Conservation (phyloP, 2,797 vertebrate genomes). For the Oreortyx pictus region DNA sequence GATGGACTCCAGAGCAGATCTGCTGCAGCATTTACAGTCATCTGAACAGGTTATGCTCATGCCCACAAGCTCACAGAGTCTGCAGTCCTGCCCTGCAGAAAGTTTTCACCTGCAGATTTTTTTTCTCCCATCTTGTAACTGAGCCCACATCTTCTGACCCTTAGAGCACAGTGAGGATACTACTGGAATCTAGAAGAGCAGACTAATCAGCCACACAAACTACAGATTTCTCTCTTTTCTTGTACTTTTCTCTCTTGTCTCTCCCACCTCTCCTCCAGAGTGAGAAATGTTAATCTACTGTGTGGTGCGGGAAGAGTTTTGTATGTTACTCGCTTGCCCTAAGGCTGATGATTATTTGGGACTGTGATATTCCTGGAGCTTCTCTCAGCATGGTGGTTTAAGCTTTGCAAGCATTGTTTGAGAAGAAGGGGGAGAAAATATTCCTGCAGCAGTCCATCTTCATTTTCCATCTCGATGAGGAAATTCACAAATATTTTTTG, state of each 20-base stretch:
- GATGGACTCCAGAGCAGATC: conserved; percentile 14
- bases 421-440: not conserved
- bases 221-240: not conserved
- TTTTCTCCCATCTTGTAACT: not conserved
- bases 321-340: fast-evolving
- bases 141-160: not conserved
- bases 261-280: not conserved
- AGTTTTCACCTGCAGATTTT: not conserved
- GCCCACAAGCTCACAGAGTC: not conserved
- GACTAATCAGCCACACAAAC: not conserved
- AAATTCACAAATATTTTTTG: not conserved
- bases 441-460: not conserved
- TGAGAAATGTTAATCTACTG: not conserved
- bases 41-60: not conserved
- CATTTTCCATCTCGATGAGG: not conserved
- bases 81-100: not conserved
- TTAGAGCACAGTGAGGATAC: not conserved
- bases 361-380: not conserved
- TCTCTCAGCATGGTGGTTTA: not conserved
- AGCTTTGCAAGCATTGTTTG: not conserved
- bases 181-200: not conserved
- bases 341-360: not conserved
- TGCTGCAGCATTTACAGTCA: not conserved
- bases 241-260: not conserved
- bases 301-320: not conserved